Evolutionary conservation across 1,140 invertebrate species (phyloP).

Genomic region (Oryzaephilus surinamensis): DNA sequence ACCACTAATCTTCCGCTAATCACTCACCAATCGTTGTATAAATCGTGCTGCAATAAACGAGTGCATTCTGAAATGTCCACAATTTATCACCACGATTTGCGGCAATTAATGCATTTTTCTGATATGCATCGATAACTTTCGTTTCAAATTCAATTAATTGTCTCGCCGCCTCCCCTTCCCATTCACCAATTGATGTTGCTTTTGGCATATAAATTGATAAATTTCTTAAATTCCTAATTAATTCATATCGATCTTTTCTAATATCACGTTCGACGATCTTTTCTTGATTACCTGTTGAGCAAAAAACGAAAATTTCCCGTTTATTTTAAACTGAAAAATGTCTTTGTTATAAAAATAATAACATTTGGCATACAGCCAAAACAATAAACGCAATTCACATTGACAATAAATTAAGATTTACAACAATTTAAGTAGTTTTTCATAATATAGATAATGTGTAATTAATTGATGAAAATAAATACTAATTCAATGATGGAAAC

Average conservation of each 20-base stretch:
- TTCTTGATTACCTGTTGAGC: slow-evolving; percentile 41
- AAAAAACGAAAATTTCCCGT: not conserved
- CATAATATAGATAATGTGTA: too few relatives aligned
- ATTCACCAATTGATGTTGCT: slow-evolving; percentile 32
- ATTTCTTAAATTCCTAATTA: slow-evolving; percentile 26
- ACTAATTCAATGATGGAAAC: too few relatives aligned
- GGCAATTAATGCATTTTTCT: slow-evolving; percentile 32
- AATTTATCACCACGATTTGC: slow-evolving; percentile 33
- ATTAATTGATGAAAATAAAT: too few relatives aligned
- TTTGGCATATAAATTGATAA: slow-evolving; percentile 18
- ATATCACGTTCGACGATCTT: slow-evolving; percentile 40
- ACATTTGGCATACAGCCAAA: too few relatives aligned
- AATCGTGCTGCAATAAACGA: slow-evolving; percentile 85
- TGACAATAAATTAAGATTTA: too few relatives aligned
- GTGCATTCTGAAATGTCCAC: slow-evolving; percentile 83
- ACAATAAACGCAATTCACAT: too few relatives aligned
- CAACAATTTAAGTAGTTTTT: too few relatives aligned
- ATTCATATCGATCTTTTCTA: slow-evolving; percentile 35
- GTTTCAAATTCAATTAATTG: slow-evolving; percentile 43
- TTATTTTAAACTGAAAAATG: slow-evolving; percentile 45
- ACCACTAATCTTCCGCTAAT: not conserved
- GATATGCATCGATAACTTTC: slow-evolving; percentile 43
- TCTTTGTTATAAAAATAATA: too few relatives aligned
- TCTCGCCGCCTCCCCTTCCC: slow-evolving; percentile 38
- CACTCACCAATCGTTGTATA: slow-evolving; percentile 84